Evolutionary conservation across 2,888 invertebrate species (phyloP).

Genomic region (Andrena trimmerana): DNA sequence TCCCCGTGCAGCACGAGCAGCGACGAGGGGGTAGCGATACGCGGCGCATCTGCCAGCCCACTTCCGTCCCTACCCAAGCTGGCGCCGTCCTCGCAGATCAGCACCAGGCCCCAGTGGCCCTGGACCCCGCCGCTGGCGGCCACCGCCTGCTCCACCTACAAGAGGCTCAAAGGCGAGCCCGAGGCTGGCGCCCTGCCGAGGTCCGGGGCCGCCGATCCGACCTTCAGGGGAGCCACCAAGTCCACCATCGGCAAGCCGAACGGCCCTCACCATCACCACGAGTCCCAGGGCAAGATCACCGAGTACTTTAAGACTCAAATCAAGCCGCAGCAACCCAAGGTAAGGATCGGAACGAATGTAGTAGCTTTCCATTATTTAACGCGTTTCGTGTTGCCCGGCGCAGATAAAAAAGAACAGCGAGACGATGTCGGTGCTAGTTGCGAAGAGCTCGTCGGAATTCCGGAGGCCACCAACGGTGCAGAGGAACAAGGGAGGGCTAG

Average conservation of each 20-base stretch:
- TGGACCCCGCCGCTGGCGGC: conserved; percentile 83
- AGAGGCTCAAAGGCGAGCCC: conserved; percentile 82
- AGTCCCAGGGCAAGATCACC: conserved; percentile 91
- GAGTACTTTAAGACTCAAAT: conserved; percentile 94
- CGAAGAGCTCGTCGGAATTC: conserved; percentile 82
- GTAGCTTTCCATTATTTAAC: neutral
- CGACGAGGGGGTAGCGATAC: conserved; percentile 86
- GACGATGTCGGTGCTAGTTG: conserved; percentile 80
- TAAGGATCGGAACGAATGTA: conserved; percentile 25
- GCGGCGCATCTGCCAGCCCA: conserved; percentile 79
- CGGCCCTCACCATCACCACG: conserved; percentile 79
- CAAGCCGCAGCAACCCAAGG: conserved; percentile 87
- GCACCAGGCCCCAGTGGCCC: conserved; percentile 84
- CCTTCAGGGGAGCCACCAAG: conserved; percentile 66
- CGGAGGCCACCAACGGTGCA: conserved; percentile 83
- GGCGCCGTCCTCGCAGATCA: conserved; percentile 79
- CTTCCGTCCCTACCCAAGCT: conserved; percentile 79
- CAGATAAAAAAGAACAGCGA: conserved; percentile 75
- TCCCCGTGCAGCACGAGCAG: conserved; percentile 92
- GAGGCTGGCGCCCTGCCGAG: conserved; percentile 82
- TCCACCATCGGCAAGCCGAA: conserved; percentile 73
- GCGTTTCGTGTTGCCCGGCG: neutral
- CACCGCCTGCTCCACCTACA: conserved; percentile 82
- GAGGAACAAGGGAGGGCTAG: conserved; percentile 81
- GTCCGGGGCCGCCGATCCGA: conserved; percentile 80